Evolutionary conservation across 2,888 invertebrate species (phyloP).

Genomic region (Acrobasis consociella): DNA sequence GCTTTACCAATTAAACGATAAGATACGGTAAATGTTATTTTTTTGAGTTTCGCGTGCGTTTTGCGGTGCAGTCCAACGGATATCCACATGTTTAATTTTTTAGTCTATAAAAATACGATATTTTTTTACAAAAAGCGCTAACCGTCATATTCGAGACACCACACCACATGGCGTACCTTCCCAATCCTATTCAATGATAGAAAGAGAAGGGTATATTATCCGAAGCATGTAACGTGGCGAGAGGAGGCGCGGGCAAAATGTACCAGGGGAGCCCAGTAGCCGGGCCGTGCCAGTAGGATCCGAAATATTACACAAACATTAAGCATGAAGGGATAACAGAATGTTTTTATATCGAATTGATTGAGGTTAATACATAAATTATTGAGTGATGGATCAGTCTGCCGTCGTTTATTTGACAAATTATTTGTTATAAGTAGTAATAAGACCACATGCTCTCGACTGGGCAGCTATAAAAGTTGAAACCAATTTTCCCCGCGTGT

Average conservation of each 20-base stretch:
- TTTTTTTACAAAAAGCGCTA: slow-evolving; percentile 22
- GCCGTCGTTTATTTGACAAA: slow-evolving; percentile 56
- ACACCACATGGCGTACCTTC: slow-evolving; percentile 37
- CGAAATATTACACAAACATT: slow-evolving; percentile 77
- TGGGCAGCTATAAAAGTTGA: slow-evolving; percentile 49
- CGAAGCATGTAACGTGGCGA: slow-evolving; percentile 54
- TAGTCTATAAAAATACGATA: not conserved
- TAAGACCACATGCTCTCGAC: slow-evolving; percentile 46
- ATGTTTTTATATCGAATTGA: slow-evolving; percentile 63
- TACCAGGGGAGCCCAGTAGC: slow-evolving; percentile 44
- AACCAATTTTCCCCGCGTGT: slow-evolving; percentile 46
- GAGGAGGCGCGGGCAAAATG: slow-evolving; percentile 38
- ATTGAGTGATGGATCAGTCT: slow-evolving; percentile 52
- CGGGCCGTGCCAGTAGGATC: too few relatives aligned
- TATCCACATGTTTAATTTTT: not conserved
- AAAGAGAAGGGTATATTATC: slow-evolving; percentile 59
- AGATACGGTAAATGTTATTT: not conserved
- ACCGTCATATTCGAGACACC: slow-evolving; percentile 26
- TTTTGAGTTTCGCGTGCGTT: not conserved
- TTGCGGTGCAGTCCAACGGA: not conserved
- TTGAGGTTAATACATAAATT: slow-evolving; percentile 61
- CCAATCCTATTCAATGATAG: slow-evolving; percentile 52
- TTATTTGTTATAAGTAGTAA: slow-evolving; percentile 56
- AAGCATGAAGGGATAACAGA: slow-evolving; percentile 78
- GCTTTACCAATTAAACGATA: not conserved